Evolutionary conservation across 2,888 invertebrate species (phyloP), one percentile per base, ranked within the genome.

Genomic region (Athetis lepigone): DNA sequence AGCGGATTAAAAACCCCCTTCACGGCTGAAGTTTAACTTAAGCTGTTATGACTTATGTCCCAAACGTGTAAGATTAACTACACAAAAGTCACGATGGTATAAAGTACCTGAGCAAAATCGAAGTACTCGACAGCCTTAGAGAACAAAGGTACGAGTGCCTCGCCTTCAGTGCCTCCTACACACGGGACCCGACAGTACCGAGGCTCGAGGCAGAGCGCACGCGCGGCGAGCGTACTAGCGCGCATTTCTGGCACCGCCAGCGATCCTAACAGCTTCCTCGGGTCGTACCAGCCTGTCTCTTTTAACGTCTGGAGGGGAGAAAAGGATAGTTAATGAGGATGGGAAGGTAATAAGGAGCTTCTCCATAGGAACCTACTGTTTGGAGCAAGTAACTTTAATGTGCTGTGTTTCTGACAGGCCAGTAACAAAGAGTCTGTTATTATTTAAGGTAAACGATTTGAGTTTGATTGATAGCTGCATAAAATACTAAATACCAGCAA

Each of bases 191-290:
- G 85, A 2, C 92, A 91, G 72, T 90, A 92, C 18, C 87, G 77
- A 0, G 94, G 94, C 57, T 94, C 94, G 2, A 94, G 86, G 51
- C 88, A 85, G 2, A 94, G 85, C 0, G 91, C 92, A 0, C 89
- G 85, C 3, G 94, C 94, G 0, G 94, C 94, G 1, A 94, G 77
- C 0, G 93, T 93, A 66, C 92, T 94, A 11, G 95, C 93, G 4
- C 94, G 87, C 94, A 94, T 93, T 77, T 95, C 95, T 0, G 89
- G 92, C 7, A 93, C 92, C 1, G 95, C 94, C 37, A 94, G 49
- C 1, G 94, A 94, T 0, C 95, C 95, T 25, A 95, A 69, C 29
- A 95, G 62, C 70, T 87, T 94, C 7, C 87, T 85, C 2, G 92
- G 90, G 66, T 94, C 88, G 70, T 94, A 93, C 92, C 92, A 94